phyloP scores from a whole-genome alignment of 1,140 invertebrate species.

The Temnothorax curvispinosus region DNA sequence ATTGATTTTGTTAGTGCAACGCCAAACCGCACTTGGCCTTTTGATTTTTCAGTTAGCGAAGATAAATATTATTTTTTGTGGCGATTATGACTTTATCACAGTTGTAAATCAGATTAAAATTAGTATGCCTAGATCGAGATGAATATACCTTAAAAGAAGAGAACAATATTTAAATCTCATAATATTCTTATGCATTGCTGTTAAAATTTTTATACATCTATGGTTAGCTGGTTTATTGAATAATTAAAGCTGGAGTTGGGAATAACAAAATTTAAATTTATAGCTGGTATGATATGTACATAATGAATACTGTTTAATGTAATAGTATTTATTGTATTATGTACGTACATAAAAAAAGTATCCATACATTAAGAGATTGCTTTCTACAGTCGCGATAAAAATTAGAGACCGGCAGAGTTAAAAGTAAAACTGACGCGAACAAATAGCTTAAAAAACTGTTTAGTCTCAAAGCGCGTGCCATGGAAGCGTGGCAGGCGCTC shows the following conservation, averaged over 20 bases:
- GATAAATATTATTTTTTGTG: neutral
- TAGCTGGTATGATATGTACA: neutral
- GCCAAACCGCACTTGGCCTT: constrained; percentile 1
- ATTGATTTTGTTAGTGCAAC: constrained; percentile 50
- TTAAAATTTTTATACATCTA: neutral
- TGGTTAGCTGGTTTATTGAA: neutral
- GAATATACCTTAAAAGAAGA: neutral
- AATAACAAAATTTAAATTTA: neutral
- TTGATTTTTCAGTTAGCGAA: neutral
- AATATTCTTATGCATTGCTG: neutral
- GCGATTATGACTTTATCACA: neutral
- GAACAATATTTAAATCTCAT: neutral
- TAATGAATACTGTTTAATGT: neutral
- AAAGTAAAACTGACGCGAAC: constrained; percentile 21
- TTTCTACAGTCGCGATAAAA: neutral
- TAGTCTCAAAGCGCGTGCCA: constrained; percentile 27
- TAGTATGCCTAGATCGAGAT: no score
- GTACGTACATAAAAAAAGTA: neutral
- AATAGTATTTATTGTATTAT: neutral
- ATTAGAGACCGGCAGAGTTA: neutral
- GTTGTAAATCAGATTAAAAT: no score
- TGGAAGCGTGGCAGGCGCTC: neutral
- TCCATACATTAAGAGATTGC: neutral
- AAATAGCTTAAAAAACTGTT: constrained; percentile 44
- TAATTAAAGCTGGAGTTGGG: neutral